phyloP scores from a whole-genome alignment of 2,113 vertebrate species.

The Megaptera novaeangliae region DNA sequence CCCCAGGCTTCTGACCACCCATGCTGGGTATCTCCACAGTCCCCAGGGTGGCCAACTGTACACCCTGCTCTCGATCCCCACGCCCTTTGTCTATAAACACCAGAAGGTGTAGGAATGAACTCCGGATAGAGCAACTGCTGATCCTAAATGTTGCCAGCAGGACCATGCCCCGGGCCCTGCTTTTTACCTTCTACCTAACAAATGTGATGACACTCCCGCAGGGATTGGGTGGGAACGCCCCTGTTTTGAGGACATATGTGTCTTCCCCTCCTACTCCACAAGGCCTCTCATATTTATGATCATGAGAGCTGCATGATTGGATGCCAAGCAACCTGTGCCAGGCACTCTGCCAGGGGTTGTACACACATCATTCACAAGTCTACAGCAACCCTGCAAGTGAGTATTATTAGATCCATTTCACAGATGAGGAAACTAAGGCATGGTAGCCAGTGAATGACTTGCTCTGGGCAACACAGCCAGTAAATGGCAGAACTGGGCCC shows the following conservation, averaged over 20 bases:
- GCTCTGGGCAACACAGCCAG: background rate
- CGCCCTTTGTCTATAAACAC: background rate
- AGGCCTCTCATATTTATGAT: background rate
- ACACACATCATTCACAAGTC: background rate
- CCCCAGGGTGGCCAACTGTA: background rate
- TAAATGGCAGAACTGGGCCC: background rate
- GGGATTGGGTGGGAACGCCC: background rate
- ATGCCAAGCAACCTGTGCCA: background rate
- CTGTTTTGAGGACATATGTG: background rate
- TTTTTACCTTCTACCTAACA: background rate
- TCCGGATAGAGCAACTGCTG: background rate
- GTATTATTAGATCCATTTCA: background rate
- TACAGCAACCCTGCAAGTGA: too few species aligned
- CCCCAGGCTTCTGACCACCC: background rate
- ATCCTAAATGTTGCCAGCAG: background rate
- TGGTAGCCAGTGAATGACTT: background rate
- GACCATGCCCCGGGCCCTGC: too few species aligned
- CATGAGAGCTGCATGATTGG: background rate
- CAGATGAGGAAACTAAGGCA: background rate
- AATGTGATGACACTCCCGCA: background rate
- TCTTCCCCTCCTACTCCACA: background rate
- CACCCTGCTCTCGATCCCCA: background rate
- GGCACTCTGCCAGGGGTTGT: background rate
- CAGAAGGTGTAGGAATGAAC: background rate
- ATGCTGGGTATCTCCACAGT: accelerated